Base-by-base conservation (phyloP, 2,797 vertebrate genomes). In the Phataginus tricuspis region DNA sequence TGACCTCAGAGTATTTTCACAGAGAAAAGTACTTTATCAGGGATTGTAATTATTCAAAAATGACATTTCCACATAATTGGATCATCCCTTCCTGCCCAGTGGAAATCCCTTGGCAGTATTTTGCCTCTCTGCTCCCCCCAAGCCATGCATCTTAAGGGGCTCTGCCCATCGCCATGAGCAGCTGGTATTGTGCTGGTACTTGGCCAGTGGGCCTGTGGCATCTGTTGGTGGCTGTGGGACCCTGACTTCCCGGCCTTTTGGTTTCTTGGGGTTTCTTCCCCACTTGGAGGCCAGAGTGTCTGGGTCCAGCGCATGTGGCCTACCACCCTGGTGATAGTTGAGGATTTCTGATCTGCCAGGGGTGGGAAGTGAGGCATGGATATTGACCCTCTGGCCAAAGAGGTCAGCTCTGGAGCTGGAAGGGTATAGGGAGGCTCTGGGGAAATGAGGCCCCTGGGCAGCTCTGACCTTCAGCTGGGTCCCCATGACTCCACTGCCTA, bases 111-210 rank as follows among this genome's bases (percentile, higher is more conserved):
- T 45, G 45, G 45, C 45, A 45, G 45, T 45, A 45, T 45, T 45
- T 45, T 45, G 45, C 45, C 45, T 45, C 45, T 45, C 45, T 12
- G 45, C 45, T 45, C 10, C 45, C 45, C 45, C 10, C 45, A 45
- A 12, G 45, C 45, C 45, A 45, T 11, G 10, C 45, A 11, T 45
- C 11, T 45, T 45, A 45, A 45, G 45, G 45, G 45, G 19, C 53
- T 64, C 8, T 0, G 55, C 66, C 77, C 25, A 1, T 51, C 2
- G 0, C 2, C 0, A 2, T 42, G 75, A 34, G 61, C 31, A 31
- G 15, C 1, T 21, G 11, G 6, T 5, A 2, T 8, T 15, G n/a
- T 7, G 7, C 59, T 39, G 25, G 64, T 39, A 27, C 39, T 66
- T 34, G 53, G 31, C 63, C 61, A 6, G 2, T 0, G 9, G 27